Evolutionary conservation across 2,888 invertebrate species (phyloP).

Genomic region (Trissonchulus latispiculum): DNA sequence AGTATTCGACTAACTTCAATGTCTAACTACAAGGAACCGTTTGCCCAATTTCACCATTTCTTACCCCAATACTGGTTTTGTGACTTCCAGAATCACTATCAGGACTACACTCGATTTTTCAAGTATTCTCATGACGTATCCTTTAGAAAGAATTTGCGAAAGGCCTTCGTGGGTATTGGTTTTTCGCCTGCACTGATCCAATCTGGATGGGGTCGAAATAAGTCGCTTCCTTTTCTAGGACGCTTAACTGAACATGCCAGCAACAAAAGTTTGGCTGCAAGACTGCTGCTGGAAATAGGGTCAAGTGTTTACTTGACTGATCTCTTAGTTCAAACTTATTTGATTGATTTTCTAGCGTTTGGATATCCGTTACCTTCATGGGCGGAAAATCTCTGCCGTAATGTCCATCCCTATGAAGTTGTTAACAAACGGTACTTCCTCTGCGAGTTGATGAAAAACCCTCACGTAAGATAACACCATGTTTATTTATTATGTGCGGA

Average conservation of each 20-base stretch:
- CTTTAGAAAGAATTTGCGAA: background rate
- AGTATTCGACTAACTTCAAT: background rate
- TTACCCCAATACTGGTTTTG: background rate
- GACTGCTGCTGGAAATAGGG: background rate
- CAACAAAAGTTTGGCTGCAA: background rate
- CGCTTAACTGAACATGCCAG: background rate
- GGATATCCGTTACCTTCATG: no score
- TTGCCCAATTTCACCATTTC: background rate
- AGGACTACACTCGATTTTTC: background rate
- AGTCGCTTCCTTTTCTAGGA: background rate
- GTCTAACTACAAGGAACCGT: background rate
- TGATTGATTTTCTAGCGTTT: background rate
- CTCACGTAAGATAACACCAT: no score
- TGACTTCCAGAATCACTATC: background rate
- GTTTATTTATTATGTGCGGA: no score
- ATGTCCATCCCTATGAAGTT: no score
- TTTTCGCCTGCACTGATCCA: background rate
- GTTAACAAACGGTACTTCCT: no score
- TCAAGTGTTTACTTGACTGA: background rate
- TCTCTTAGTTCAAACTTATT: background rate
- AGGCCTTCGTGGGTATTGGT: background rate
- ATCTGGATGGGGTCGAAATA: background rate
- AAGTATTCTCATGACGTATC: background rate
- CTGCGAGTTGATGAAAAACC: no score
- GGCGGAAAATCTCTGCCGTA: background rate